Base-by-base conservation (phyloP, 2,888 invertebrate species). In the Caenorhabditis angaria region DNA sequence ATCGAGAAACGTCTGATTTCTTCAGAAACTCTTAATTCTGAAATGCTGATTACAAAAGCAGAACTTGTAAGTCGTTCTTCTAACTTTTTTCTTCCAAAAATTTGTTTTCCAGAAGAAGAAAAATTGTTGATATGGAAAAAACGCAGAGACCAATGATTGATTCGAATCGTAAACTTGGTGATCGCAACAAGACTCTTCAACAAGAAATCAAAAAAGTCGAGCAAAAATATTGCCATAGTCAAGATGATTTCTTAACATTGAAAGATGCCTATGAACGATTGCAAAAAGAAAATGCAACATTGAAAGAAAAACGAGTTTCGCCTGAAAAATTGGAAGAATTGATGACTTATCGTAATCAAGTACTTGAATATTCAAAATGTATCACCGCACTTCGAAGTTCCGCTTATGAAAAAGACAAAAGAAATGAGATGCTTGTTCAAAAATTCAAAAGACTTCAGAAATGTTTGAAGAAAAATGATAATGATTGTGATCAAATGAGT, bases 271-370 rank as follows among this genome's bases (percentile, higher is more conserved):
- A 84, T 67, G 87, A 85, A 24, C 76, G 86, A 4, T 61, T 86
- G 28, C 62, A 68, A n/a, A 85, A 85, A 59, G 86, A 86, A 60
- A 85, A 84, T 60, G 59, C 76, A 8, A 58, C 60, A 22, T 70
- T 86, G 56, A 78, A 78, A 56, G 85, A 85, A 55, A 85, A 85
- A 61, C 71, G 83, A 47, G 82, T 83, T 0, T 84, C 84, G 56
- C 86, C 86, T 0, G 86, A 86, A 68, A 86, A 83, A 63, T 62
- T 86, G 53, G 85, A 85, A 72, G 86, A 86, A 58, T 70, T 87
- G 29, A 80, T 82, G 50, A 67, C 85, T 35, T 87, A 86, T 66
- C 64, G 79, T 24, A 70, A 63, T 59, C 82, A 82, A 73, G 83
- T 85, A 29, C 69, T 86, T 8, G 86, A 86, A 62, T 82, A 84